These are phyloP conservation scores for Erpornis zantholeuca DNA, from an alignment of 2,113 vertebrate species.

Conservation along the genomic window DNA sequence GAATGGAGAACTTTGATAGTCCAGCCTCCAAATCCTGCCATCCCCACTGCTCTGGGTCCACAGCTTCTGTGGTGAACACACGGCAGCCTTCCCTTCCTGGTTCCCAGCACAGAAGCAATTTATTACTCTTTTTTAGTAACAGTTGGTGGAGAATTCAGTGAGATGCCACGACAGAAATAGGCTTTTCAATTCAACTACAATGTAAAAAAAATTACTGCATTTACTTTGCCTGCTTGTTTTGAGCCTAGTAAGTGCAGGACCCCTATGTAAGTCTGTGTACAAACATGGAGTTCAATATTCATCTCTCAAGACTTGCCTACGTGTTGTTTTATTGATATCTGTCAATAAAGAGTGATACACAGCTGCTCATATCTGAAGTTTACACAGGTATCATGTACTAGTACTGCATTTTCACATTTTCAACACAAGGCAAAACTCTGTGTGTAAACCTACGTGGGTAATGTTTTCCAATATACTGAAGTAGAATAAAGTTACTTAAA, in stretches of 20 bases:
- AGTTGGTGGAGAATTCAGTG: background rate
- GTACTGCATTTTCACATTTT: background rate
- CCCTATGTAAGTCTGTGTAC: background rate
- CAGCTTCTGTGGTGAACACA: background rate
- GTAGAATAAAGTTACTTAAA: background rate
- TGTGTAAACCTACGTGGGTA: background rate
- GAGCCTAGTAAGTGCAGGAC: background rate
- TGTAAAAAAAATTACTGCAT: background rate
- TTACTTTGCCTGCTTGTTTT: background rate
- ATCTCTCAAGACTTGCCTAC: background rate
- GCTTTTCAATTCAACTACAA: background rate
- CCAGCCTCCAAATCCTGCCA: rapidly evolving
- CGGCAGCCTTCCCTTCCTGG: background rate
- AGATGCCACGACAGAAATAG: background rate
- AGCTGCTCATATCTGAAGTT: background rate
- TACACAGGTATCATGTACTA: background rate
- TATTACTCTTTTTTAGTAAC: background rate
- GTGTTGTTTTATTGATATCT: background rate
- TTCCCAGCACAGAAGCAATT: background rate
- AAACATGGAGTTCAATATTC: background rate
- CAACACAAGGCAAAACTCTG: background rate
- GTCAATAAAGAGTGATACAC: background rate
- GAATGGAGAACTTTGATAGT: rapidly evolving
- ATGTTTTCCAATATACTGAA: background rate
- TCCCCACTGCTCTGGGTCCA: background rate